Evolutionary conservation across 1,140 invertebrate species (phyloP), one percentile per base, ranked within the genome.

Genomic region (Drosophila albomicans): DNA sequence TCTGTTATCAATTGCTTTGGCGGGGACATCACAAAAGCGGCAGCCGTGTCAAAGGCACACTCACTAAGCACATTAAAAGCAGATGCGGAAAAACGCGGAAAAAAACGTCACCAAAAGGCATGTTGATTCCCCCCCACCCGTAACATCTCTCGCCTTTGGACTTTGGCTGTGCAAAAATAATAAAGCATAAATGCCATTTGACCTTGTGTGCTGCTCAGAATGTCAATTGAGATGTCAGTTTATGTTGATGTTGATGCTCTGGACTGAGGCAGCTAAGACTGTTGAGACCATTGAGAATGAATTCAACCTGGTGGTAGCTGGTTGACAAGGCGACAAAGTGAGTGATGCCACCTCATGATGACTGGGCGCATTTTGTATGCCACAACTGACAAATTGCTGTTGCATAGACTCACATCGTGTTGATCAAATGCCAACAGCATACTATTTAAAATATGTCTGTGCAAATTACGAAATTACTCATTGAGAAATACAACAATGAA

Each of bases 1-100:
- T 45, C 78, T 82, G 82, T 73, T 87, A 87, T 87, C 82, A 82
- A 87, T 82, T 75, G 82, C 70, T 57, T 69, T 62, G 49, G 43
- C 64, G 87, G 82, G 79, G 67, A 65, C 79, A 77, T 43, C 48
- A 35, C 59, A 76, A 62, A 62, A 67, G 48, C 30, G 51, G 16
- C 25, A 41, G 11, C 13, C 25, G 59, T 69, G 41, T 79, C 75
- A 82, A 61, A 79, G 56, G 45, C 48, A 41, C 45, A 54, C 8
- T 4, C n/a, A 32, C 7, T 10, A 8, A 5, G 30, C 13, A 75
- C 84, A 82, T 82, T 80, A 75, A 72, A 57, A 75, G 63, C 82
- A 86, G 79, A 73, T 62, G 13, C 57, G 46, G 46, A 56, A 72
- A 48, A 61, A 10, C 41, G 35, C 51, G 52, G 43, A 57, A 68